Evolutionary conservation across 1,140 invertebrate species (phyloP).

Genomic region (Oedothorax gibbosus): DNA sequence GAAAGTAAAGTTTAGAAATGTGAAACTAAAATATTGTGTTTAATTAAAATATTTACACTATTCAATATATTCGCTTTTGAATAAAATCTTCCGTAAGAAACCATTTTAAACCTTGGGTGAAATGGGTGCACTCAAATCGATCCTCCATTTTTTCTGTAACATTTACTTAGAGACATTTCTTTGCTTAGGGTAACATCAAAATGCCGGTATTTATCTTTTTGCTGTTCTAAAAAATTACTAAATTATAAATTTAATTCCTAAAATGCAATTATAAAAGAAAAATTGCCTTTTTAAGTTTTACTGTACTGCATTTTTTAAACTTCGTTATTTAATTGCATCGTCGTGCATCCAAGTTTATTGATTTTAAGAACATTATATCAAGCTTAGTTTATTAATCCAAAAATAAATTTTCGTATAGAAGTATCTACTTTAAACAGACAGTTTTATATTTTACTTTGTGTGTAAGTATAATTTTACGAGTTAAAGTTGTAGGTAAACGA

Average conservation of each 20-base stretch:
- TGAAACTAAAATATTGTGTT: neutral
- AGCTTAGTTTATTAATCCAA: neutral
- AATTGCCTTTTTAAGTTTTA: neutral
- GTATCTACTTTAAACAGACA: too few relatives aligned
- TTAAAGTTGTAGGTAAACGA: too few relatives aligned
- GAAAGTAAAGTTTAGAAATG: conserved; percentile 24
- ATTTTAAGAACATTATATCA: neutral
- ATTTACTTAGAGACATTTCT: neutral
- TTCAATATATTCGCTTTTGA: neutral
- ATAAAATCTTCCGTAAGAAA: neutral
- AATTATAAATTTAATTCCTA: neutral
- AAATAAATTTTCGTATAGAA: too few relatives aligned
- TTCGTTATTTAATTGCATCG: neutral
- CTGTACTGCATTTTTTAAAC: too few relatives aligned
- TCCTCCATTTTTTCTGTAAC: neutral
- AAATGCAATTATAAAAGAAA: neutral
- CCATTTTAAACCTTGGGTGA: neutral
- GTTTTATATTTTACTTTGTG: too few relatives aligned
- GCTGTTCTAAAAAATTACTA: neutral
- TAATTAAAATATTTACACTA: neutral
- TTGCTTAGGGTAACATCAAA: neutral
- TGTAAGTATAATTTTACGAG: too few relatives aligned
- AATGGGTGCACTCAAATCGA: neutral
- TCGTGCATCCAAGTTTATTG: neutral
- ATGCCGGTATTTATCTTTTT: conserved; percentile 13